Evolutionary conservation across 1,140 invertebrate genomes (phyloP), one percentile per base, ranked within the genome.

Genomic region (Rhopalosiphum maidis): DNA sequence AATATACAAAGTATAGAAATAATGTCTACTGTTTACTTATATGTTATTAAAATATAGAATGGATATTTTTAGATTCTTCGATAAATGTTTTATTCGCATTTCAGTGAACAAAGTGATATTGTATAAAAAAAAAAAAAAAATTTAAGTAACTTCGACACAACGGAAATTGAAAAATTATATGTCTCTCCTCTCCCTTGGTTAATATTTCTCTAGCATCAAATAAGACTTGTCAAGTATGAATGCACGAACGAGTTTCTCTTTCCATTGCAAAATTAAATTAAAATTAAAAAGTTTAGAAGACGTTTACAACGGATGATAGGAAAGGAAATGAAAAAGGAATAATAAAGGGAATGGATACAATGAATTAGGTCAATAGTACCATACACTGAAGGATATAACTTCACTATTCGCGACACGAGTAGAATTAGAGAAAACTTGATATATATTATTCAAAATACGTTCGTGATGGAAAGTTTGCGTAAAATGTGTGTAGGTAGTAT

Each of bases 381-480:
- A 35, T 82, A 48, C 25, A 82, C 7, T 82, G 35, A 91, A 83
- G 7, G 35, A 48, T 51, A 92, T 83, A 91, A 91, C 25, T 91
- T 91, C 37, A 91, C 54, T 68, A 82, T 91, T 91, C 41, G 55
- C 60, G 25, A 92, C 91, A 85, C 82, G 35, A 93, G 91, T 93
- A 54, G 48, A 93, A 85, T 93, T 54, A 93, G 82, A 85, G 41
- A 37, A 90, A 93, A 93, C 82, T 92, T 92, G 82, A 77, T 91
- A 54, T 90, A 90, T 90, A 90, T 43, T 93, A 93, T 93, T 86
- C 91, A 93, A 93, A 93, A 93, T 93, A 93, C 37, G 91, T 93
- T 93, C 91, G 77, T 93, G 91, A 93, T 93, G 91, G 68, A 85
- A 85, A 93, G 82, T 93, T 93, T 35, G 91, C 91, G 91, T 93